Percentiles rank a stretch among this genome's conserved stretches.
Evolutionary conservation across 2,888 invertebrate genomes (phyloP).

Genomic region (Lumbricus terrestris): DNA sequence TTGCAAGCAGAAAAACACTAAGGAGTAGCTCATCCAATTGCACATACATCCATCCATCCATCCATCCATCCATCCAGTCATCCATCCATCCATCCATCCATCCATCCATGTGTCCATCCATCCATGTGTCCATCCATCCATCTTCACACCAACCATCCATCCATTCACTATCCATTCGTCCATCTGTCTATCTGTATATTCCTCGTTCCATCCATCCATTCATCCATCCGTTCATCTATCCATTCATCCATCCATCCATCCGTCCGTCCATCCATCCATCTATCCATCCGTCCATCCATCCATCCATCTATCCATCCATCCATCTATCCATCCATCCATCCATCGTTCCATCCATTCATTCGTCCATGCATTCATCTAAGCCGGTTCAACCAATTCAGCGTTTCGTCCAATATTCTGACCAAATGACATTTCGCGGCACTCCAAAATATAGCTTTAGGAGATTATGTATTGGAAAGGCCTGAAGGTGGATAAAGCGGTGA

Average conservation of each 20-base stretch:
- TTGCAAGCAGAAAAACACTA: neutral
- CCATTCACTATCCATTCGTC: neutral
- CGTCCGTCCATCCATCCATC: neutral
- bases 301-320: neutral
- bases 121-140: neutral
- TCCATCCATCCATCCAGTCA: neutral
- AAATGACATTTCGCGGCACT: neutral
- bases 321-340: neutral
- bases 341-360: neutral
- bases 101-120: neutral
- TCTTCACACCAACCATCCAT: neutral
- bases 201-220: too few species aligned
- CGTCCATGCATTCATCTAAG: neutral
- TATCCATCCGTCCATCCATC: neutral
- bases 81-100: conserved; percentile 3
- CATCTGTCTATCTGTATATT: too few species aligned
- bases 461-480: conserved; percentile 3
- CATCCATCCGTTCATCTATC: neutral
- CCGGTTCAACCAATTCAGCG: neutral
- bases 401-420: neutral
- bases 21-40: neutral
- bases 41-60: neutral
- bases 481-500: neutral
- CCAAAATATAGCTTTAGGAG: neutral
- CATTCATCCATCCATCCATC: neutral